phyloP scores from a whole-genome alignment of 1,140 invertebrate genomes.

The Heliothis virescens region DNA sequence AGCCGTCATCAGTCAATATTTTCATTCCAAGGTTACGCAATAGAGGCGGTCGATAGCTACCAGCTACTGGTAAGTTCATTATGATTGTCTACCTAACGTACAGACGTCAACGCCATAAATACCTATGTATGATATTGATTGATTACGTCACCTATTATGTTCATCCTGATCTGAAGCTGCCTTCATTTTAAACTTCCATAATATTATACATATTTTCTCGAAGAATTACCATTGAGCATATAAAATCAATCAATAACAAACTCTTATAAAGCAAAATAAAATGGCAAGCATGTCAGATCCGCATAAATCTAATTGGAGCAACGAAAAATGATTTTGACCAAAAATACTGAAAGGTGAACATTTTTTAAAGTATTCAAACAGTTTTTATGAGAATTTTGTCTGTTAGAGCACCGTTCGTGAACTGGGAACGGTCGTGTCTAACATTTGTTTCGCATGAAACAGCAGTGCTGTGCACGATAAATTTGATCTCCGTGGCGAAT shows the following conservation, averaged over 20 bases:
- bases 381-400: conserved; percentile 49
- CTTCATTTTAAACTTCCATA: too few species aligned
- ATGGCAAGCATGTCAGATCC: too few species aligned
- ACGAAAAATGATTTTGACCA: neutral
- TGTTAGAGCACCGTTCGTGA: conserved; percentile 51
- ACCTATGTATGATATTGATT: conserved; percentile 11
- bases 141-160: conserved; percentile 7
- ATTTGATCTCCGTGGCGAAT: conserved; percentile 65
- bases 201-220: too few species aligned
- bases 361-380: conserved; percentile 33
- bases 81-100: conserved; percentile 15
- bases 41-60: conserved; percentile 33
- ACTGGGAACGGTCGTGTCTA: conserved; percentile 54
- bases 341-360: conserved; percentile 40
- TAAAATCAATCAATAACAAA: neutral
- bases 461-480: conserved; percentile 51
- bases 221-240: neutral
- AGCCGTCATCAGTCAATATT: neutral
- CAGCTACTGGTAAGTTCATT: neutral
- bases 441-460: conserved; percentile 59
- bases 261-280: too few species aligned
- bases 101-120: neutral
- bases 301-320: too few species aligned
- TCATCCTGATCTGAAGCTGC: too few species aligned
- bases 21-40: conserved; percentile 23